phyloP scores from a whole-genome alignment of 2,113 vertebrate species.

The Lepus americanus region DNA sequence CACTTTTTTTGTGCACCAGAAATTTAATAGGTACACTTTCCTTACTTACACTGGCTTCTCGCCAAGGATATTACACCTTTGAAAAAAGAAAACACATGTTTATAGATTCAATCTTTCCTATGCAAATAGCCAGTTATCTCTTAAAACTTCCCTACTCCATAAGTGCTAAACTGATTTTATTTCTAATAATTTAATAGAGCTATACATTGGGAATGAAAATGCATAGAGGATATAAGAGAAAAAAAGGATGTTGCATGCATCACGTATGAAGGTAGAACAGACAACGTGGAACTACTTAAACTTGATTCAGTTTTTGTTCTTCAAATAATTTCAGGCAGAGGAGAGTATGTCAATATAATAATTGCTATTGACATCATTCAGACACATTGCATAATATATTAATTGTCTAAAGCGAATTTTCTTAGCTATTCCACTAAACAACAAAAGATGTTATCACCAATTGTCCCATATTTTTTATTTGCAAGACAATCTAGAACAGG shows the following conservation, averaged over 20 bases:
- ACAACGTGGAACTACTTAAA: neutral
- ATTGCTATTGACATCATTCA: neutral
- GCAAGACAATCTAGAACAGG: neutral
- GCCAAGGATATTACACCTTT: neutral
- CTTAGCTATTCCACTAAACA: neutral
- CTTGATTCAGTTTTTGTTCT: neutral
- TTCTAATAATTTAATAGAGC: neutral
- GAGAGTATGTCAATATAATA: neutral
- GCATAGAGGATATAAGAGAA: neutral
- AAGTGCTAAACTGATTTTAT: neutral
- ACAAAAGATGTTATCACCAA: neutral
- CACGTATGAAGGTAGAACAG: neutral
- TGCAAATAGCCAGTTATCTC: neutral
- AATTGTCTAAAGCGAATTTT: neutral
- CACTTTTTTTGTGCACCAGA: neutral
- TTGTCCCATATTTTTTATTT: neutral
- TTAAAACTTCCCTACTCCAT: neutral
- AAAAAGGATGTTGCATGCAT: neutral
- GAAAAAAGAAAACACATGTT: neutral
- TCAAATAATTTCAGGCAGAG: slow-evolving; percentile 38
- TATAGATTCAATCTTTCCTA: slow-evolving; percentile 13
- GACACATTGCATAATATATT: neutral
- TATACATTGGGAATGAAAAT: neutral
- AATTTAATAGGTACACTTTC: neutral
- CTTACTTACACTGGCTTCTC: neutral